Evolutionary conservation across 2,797 vertebrate genomes (phyloP).

Genomic region (Mareca strepera): DNA sequence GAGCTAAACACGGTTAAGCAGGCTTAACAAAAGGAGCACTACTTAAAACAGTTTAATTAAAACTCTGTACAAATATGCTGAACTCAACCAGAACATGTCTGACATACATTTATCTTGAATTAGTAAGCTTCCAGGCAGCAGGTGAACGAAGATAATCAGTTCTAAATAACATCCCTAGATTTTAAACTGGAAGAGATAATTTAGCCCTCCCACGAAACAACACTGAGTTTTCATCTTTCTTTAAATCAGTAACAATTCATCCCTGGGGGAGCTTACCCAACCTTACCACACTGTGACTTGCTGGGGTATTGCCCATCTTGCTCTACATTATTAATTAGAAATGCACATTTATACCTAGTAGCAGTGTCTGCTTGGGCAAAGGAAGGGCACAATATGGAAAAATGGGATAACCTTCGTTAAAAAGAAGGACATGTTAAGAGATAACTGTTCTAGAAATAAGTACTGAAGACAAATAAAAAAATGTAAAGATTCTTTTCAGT

Average conservation of each 20-base stretch:
- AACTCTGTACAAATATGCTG: background rate
- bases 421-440: background rate
- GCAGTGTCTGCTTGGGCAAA: background rate
- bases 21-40: background rate
- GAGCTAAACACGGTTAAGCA: background rate
- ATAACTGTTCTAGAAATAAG: background rate
- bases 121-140: conserved; percentile 10
- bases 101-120: conserved; percentile 1
- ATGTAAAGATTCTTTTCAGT: background rate
- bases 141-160: conserved; percentile 2
- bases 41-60: background rate
- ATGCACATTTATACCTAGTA: background rate
- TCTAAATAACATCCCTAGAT: conserved; percentile 19
- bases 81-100: background rate
- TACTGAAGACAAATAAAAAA: background rate
- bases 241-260: conserved; percentile 16
- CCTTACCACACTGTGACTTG: background rate
- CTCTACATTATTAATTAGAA: background rate
- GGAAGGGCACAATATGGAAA: background rate
- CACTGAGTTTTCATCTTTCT: conserved; percentile 31
- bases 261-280: background rate
- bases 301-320: background rate
- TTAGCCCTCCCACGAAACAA: conserved; percentile 8
- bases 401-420: background rate
- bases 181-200: conserved; percentile 19